A percentile compares a stretch with the other conserved stretches of the same genome.
Evolutionary conservation across 2,797 vertebrate species (phyloP).

Genomic region (Passerculus sandwichensis): DNA sequence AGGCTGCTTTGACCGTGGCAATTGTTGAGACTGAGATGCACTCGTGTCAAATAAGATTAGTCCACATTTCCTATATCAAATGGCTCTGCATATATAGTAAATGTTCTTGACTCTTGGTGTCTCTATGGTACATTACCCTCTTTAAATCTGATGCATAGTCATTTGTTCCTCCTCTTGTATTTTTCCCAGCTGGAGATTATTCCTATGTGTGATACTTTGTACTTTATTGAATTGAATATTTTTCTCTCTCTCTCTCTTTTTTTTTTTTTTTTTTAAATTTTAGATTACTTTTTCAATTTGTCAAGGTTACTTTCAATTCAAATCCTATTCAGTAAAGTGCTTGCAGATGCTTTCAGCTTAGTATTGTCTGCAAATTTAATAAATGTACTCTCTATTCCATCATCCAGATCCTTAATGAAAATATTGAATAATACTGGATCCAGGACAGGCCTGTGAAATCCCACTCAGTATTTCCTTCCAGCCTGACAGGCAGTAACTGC

Average conservation of each 20-base stretch:
- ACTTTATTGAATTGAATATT: neutral
- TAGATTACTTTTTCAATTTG: slow-evolving; percentile 36
- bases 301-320: slow-evolving; percentile 56
- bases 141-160: neutral
- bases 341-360: slow-evolving; percentile 53
- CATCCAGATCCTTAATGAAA: slow-evolving; percentile 58
- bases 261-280: neutral
- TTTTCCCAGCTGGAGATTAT: slow-evolving; percentile 4
- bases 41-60: neutral
- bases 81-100: neutral
- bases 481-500: neutral
- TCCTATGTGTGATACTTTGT: neutral
- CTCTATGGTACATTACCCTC: neutral
- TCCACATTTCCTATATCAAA: neutral
- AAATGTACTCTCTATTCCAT: slow-evolving; percentile 57
- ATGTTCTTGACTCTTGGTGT: neutral
- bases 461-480: neutral
- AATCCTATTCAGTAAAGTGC: slow-evolving; percentile 57
- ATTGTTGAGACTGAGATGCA: neutral
- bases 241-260: neutral
- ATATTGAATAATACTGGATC: slow-evolving; percentile 50
- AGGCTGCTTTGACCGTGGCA: neutral
- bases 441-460: slow-evolving; percentile 1
- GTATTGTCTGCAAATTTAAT: slow-evolving; percentile 58
- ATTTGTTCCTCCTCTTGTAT: neutral